Evolutionary conservation across 2,113 vertebrate genomes (phyloP), one percentile per base, ranked within the genome.

Genomic region (Siphamia tubifer): DNA sequence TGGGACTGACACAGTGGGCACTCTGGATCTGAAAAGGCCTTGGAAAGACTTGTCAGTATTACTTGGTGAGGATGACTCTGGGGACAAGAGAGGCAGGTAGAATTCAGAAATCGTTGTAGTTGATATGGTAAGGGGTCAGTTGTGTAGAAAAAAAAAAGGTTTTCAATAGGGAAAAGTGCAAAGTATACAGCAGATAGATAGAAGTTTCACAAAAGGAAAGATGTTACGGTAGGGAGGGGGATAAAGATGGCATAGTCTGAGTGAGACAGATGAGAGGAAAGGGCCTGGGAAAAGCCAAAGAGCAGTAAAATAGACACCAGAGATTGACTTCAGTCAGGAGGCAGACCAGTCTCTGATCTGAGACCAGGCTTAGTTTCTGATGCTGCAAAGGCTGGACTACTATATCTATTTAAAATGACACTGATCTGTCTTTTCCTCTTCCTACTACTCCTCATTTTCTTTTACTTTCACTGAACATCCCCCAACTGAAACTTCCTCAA

Each of bases 231-330:
- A 69, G 40, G 31, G 15, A 71, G 35, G n/a, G 15, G 78, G 67
- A 87, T 84, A 78, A 75, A 69, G 42, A 54, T 42, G 36, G 44
- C 73, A 70, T 65, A 53, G 56, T 49, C 44, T 24, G 31, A 67
- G 32, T 43, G 34, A 58, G n/a, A 48, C 30, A 53, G 71, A 74
- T 81, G 58, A 79, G 52, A 77, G 27, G 44, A 76, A 11, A 75
- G 81, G 83, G 55, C 87, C 82, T 87, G 80, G 81, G 83, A 89
- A 86, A 82, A 71, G 77, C 62, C 44, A 78, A 16, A 11, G 43
- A 45, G 61, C 67, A 74, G 67, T 62, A 60, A 74, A 58, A 47
- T 28, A 47, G 65, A 55, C 71, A 49, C 40, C 24, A 38, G 49
- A 73, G 77, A 83, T 65, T 74, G 42, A 45, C 64, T 68, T 75